Evolutionary conservation across 2,888 invertebrate species (phyloP).

Genomic region (Beris morrisii): DNA sequence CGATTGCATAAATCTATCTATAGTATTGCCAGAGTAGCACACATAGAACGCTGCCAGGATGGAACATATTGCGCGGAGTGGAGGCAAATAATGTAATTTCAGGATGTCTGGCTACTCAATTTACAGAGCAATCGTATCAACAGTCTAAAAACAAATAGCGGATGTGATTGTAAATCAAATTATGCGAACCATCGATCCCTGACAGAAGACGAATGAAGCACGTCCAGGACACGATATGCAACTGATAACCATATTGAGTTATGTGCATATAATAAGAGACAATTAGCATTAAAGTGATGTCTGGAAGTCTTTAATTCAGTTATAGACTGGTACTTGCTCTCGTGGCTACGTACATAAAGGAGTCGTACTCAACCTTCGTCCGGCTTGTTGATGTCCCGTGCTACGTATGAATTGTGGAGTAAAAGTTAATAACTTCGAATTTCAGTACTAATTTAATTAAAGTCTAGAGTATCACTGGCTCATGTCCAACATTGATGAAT

Average conservation of each 20-base stretch:
- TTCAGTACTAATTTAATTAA: too few relatives aligned
- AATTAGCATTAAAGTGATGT: constrained; percentile 22
- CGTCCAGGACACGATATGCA: constrained; percentile 17
- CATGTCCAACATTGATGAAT: too few relatives aligned
- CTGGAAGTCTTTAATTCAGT: constrained; percentile 25
- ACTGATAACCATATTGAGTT: constrained; percentile 29
- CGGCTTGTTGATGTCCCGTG: too few relatives aligned
- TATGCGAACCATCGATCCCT: constrained; percentile 23
- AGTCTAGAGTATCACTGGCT: too few relatives aligned
- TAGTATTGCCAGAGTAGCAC: too few relatives aligned
- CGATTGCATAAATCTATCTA: too few relatives aligned
- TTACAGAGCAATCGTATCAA: constrained; percentile 30
- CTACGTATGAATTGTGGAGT: too few relatives aligned
- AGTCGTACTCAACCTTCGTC: too few relatives aligned
- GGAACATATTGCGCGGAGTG: constrained; percentile 23
- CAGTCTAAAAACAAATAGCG: constrained; percentile 32
- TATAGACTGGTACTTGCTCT: not conserved
- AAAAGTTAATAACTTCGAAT: too few relatives aligned
- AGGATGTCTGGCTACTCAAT: constrained; percentile 26
- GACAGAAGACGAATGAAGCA: constrained; percentile 2
- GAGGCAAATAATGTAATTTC: constrained; percentile 30
- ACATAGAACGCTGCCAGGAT: not conserved
- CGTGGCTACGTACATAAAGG: too few relatives aligned
- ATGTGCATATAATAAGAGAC: constrained; percentile 17
- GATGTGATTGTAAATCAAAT: constrained; percentile 32